Percentiles rank a stretch among this genome's conserved stretches.
Evolutionary conservation across 1,140 invertebrate species (phyloP).

Genomic region (Platorchestia sp.): DNA sequence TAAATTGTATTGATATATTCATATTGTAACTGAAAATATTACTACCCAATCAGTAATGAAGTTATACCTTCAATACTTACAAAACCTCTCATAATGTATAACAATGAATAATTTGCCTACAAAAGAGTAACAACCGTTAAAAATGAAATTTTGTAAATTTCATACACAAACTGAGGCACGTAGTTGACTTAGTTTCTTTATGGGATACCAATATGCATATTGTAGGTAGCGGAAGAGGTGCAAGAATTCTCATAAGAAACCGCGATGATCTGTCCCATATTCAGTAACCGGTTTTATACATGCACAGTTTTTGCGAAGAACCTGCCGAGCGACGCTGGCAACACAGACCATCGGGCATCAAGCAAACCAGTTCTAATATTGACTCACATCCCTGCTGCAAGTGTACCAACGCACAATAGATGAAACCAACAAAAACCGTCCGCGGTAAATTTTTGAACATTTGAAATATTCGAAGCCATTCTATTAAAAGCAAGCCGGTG

Average conservation of each 20-base stretch:
- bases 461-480: neutral
- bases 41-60: neutral
- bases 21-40: neutral
- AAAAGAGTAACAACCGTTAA: neutral
- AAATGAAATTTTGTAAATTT: neutral
- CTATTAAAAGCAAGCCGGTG: neutral
- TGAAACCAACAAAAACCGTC: neutral
- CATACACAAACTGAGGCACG: neutral
- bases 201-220: neutral
- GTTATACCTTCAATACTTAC: neutral
- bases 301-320: neutral
- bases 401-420: neutral
- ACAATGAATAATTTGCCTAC: neutral
- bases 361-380: conserved; percentile 31
- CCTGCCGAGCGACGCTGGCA: neutral
- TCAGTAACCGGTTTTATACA: neutral
- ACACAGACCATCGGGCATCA: neutral
- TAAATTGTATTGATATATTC: neutral
- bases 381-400: neutral
- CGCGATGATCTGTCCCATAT: neutral
- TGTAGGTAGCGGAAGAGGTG: neutral
- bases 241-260: neutral
- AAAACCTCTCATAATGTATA: neutral
- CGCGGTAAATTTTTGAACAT: neutral
- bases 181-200: neutral